Base-by-base conservation (phyloP, 1,140 invertebrate genomes). In the Pseudomyrmex concolor region DNA sequence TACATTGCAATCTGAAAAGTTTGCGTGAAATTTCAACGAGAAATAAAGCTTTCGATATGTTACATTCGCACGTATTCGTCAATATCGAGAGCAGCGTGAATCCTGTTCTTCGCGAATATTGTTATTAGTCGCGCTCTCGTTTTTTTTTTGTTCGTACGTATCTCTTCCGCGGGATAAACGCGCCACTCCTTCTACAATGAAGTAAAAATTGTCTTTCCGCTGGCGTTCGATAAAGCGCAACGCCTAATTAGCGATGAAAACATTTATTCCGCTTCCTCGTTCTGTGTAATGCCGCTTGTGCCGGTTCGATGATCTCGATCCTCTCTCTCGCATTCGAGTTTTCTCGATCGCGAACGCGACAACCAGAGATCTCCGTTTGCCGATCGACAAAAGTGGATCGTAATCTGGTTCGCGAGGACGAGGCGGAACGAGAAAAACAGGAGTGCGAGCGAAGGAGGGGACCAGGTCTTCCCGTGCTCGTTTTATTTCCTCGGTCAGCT, bases 361-460 rank as follows among this genome's bases (percentile, higher is more conserved):
- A 78, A 77, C 59, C 77, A 59, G 85, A 86, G 70, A 64, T 77
- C 71, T 72, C 57, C 34, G 17, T 43, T 10, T 64, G 72, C 51
- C 25, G 50, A 87, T 78, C 76, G 12, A 70, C 64, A 68, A 68
- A 68, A 87, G 72, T 84, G 80, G 81, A 78, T 87, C 84, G 86
- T 57, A 72, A 87, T 87, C 86, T 84, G 80, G 85, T 87, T 86
- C 67, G 66, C 66, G 25, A 17, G 7, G 15, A 9, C 2, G 68
- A 50, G 48, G 54, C 17, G 45, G 48, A 22, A 59, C 9, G 62
- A 54, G 55, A 51, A 22, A 72, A 63, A 86, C 85, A 68, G 70
- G 77, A 74, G 60, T 60, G 64, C 15, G 85, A 68, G 17, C 25
- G 66, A 55, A 12, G 50, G 51, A 67, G 62, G 34, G 7, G 76